Evolutionary conservation across 2,797 vertebrate species (phyloP), one percentile per base, ranked within the genome.

Genomic region (Dryobates pubescens): DNA sequence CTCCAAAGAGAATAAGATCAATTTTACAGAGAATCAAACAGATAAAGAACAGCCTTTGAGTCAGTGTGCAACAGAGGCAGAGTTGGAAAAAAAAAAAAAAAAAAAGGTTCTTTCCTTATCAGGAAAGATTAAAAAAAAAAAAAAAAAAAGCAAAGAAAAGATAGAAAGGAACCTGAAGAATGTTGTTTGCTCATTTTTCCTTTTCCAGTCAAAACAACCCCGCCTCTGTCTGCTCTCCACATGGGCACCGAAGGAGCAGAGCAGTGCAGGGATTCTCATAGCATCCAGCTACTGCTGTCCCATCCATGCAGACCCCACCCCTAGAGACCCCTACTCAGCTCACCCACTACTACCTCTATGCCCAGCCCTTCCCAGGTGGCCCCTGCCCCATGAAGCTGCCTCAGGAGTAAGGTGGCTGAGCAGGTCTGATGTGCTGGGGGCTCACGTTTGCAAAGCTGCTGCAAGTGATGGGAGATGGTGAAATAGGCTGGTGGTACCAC

Each of bases 1-100:
- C 89, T 95, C 94, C 92, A 95, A 95, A 96, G 95, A 96, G 95
- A 94, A 75, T 96, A 96, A 94, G 94, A 94, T 93, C 93, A 96
- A 95, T 96, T 94, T 96, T 93, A 87, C 86, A 76, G 90, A 88
- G 89, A 94, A 94, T 96, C 95, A 95, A 95, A 92, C 82, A 92
- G 93, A 92, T 95, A 93, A 94, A 96, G 92, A 96, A 78, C 89
- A 94, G 93, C 67, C 87, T 94, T 95, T 94, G 90, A 96, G 92
- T 69, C 3, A 2, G 57, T 17, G 53, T 34, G 83, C 70, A 75
- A 87, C 80, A 87, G 65, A 90, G 11, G 26, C 70, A 73, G 93
- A 89, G 76, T 74, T 70, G 4, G 1, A 80, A 56, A 82, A 69
- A 65, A 67, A 49, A 22, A 30, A 43, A 51, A 70, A 49, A 22